Evolutionary conservation across 1,140 invertebrate species (phyloP), one percentile per base, ranked within the genome.

Genomic region (Camponotus floridanus): DNA sequence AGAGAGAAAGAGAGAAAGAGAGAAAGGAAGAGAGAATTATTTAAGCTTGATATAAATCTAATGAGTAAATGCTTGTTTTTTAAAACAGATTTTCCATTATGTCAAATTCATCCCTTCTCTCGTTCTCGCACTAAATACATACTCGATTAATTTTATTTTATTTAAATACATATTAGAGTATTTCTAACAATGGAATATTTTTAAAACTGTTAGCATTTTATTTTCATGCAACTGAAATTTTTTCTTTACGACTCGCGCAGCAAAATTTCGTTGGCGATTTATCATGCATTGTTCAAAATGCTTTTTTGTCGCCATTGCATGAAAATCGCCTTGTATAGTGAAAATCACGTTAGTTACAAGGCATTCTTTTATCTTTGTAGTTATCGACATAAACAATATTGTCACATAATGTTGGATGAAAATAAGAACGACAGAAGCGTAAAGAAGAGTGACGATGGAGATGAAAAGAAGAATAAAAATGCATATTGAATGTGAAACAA

Each of bases 311-410:
- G 83, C 64, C 51, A 26, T 76, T 62, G 73, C 45, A 76, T 39
- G 18, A 76, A n/a, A n/a, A 42, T 79, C 86, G 26, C 21, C 39
- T 18, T 21, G 18, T n/a, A 45, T 55, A 71, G 21, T 9, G 55
- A 74, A 81, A 85, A 78, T 88, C 36, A 26, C 73, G 73, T 87
- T 86, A 84, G 65, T 57, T 70, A 57, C 33, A 5, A 42, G 31
- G 57, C 51, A 59, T 85, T 59, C 70, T 42, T 81, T 71, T 42
- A 67, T 76, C 67, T 36, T 39, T 26, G 76, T 33, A 78, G 55
- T 31, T 64, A 76, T 45, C 15, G 67, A 26, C 31, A 55, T 48
- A 64, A 70, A 80, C 76, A 55, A 68, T 51, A 73, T 83, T 86
- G 84, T 70, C 67, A 73, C 57, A 55, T 31, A 78, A 86, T 55